phyloP scores from a whole-genome alignment of 2,888 invertebrate genomes.

The Agapostemon virescens region DNA sequence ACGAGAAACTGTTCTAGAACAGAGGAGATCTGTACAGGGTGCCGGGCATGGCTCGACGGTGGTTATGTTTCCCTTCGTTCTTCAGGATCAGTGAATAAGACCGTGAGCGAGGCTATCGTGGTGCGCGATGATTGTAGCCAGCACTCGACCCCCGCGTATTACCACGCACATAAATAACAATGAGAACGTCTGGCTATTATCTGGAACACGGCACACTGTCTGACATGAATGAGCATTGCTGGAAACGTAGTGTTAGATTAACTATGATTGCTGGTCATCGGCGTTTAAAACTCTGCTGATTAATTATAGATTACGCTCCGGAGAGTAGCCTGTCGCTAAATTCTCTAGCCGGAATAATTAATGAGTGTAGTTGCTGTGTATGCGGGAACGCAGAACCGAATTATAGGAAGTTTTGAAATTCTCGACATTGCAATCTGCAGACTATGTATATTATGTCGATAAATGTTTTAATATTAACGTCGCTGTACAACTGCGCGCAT shows the following conservation, averaged over 20 bases:
- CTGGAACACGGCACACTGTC: background rate
- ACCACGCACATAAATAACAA: background rate
- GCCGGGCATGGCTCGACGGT: background rate
- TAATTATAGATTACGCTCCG: background rate
- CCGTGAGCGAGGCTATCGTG: slow-evolving; percentile 2
- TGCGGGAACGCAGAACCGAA: background rate
- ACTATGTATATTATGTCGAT: no score
- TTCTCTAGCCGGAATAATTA: background rate
- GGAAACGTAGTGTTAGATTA: background rate
- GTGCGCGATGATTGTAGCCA: background rate
- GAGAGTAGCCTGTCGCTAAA: background rate
- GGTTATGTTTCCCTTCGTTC: background rate
- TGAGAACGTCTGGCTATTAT: slow-evolving; percentile 9
- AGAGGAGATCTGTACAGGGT: background rate
- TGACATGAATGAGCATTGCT: background rate
- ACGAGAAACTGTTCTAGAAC: slow-evolving; percentile 11
- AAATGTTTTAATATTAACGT: background rate
- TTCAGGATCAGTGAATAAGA: slow-evolving; percentile 4
- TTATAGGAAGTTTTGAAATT: background rate
- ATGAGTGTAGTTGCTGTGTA: no score
- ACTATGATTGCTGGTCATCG: background rate
- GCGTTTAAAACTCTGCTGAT: background rate
- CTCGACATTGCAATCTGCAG: background rate
- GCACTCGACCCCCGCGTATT: background rate
- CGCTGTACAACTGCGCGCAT: background rate